Percentiles rank a stretch among this genome's conserved stretches.
Conservation (phyloP, 2,797 vertebrate genomes). For the Chaetophractus vellerosus region DNA sequence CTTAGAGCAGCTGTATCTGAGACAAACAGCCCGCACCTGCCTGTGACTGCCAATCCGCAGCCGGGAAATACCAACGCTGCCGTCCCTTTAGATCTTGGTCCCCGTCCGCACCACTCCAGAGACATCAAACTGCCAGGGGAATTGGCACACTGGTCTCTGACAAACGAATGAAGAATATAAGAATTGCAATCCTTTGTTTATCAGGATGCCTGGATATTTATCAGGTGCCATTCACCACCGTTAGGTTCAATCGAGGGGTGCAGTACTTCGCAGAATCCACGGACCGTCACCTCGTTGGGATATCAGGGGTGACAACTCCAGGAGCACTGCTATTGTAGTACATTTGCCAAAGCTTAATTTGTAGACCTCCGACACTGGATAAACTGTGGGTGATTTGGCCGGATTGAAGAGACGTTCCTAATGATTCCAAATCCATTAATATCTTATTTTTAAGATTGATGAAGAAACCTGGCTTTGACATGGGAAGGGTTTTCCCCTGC, state of each 20-base stretch:
- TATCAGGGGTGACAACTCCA: not conserved
- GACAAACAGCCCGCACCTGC: not conserved
- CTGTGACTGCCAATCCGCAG: not conserved
- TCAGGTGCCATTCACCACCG: not conserved
- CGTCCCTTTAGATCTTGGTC: conserved; percentile 64
- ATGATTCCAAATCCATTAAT: not conserved
- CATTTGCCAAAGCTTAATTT: not conserved
- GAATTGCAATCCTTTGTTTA: not conserved
- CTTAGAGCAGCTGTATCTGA: not conserved
- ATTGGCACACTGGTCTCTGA: not conserved
- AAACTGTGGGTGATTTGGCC: not conserved
- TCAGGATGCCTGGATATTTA: not conserved
- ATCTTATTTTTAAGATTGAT: not conserved
- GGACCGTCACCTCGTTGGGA: not conserved
- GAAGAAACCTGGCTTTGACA: not conserved
- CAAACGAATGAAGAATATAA: not conserved
- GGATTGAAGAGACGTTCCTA: not conserved
- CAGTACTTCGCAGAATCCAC: not conserved
- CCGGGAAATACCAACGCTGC: not conserved
- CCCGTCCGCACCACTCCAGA: not conserved
- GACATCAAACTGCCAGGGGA: not conserved
- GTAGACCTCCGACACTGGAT: not conserved
- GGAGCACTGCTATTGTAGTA: not conserved
- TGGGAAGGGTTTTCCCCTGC: not conserved
- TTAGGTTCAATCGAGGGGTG: not conserved